Base-by-base conservation (phyloP, 2,113 vertebrate genomes). In the Crotalus tigris region DNA sequence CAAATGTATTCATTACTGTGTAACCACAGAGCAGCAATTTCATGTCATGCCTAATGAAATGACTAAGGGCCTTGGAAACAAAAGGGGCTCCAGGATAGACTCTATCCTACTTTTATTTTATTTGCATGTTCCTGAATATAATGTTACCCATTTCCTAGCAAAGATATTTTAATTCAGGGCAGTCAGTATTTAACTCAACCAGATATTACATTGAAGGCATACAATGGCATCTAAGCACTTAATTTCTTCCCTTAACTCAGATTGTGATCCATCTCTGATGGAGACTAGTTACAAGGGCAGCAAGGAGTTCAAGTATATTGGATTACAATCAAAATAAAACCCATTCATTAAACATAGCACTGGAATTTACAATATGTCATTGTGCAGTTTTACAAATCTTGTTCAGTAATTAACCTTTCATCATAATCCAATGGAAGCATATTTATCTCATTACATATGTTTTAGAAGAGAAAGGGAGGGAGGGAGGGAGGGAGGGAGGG, bases 281-380 rank as follows among this genome's bases (percentile, higher is more conserved):
- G 46, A 92, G 58, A 53, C 85, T 21, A 54, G 29, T 61, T 92
- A 64, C 85, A 87, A 92, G 33, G 91, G 86, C 46, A 92, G 49
- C 58, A 88, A 61, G 85, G 59, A 92, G 85, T 92, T 87, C 57
- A 92, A 24, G n/a, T 87, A 21, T 55, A 92, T 92, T 86, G 86
- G 85, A 93, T 55, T 69, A 21, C 93, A 94, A 17, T 64, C 58
- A 94, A 51, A 88, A 61, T 17, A 55, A 57, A 89, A 69, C 49
- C 88, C 46, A 55, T 85, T 91, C 90, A 85, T 91, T 89, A 92
- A 69, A 17, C 53, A 8, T 88, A 44, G 81, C 69, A 91, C 87
- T 91, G 85, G 29, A 29, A 94, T 24, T 87, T 61, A 29, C 58
- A 64, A 7, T 69, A 88, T 46, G 55, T 64, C 49, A 93, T 51